Evolutionary conservation across 2,888 invertebrate species (phyloP), one percentile per base, ranked within the genome.

Genomic region (Carterocephalus palaemon): DNA sequence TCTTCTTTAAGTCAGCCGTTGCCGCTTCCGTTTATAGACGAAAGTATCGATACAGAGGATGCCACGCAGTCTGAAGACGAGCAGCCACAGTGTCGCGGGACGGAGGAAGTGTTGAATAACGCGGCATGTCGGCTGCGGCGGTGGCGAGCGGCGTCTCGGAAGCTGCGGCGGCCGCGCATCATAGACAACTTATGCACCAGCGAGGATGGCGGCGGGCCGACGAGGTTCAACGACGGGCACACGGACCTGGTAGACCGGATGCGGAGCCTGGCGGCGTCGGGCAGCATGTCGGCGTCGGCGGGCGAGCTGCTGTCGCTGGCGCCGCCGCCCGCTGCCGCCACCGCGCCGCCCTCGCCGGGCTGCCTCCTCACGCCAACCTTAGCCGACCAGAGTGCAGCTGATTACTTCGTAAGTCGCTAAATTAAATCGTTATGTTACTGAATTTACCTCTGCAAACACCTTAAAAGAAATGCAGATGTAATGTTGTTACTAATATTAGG

Each of bases 101-200:
- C 84, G 0, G 78, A 80, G 5, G 83, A 80, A 49, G 75, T 79
- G 47, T 57, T 79, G 23, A 82, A 79, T 59, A 86, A 81, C 53
- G 84, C 83, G 1, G 87, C 83, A 20, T 83, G 88, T 53, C 76
- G 88, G 41, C 67, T 89, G 60, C 76, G 84, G 51, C 67, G 86
- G 32, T 86, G 88, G 75, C 82, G 87, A 22, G 88, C 88, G 31
- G 81, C 88, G 2, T 82, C 88, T 8, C 71, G 89, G 32, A 85
- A 88, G 57, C 70, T 89, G 20, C 79, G 85, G 1, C 81, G 72
- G 55, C 89, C 70, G 52, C 68, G 75, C 56, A 88, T 73, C 23
- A 88, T 88, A 36, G 86, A 89, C 60, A 88, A 89, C 51, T 71
- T 85, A 43, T 75, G 72, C 55, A 65, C 62, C 26, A 75, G 71